phyloP scores from a whole-genome alignment of 2,113 vertebrate species.

The Cranoglanis bouderius region DNA sequence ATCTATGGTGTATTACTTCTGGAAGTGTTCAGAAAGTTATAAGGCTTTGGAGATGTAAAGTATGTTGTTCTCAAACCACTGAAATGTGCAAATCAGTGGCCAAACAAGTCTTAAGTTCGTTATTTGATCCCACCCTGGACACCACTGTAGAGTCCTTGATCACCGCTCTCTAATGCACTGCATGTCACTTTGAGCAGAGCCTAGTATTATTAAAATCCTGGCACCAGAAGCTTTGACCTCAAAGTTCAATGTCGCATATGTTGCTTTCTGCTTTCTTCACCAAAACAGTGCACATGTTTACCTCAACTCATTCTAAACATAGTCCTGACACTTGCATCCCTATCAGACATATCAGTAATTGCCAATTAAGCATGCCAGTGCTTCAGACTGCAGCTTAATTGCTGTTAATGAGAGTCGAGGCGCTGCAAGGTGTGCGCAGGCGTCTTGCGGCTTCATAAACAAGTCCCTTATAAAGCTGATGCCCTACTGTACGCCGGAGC shows the following conservation, averaged over 20 bases:
- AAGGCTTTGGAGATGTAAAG: background rate
- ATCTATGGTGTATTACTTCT: slow-evolving; percentile 66
- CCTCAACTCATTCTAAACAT: slow-evolving; percentile 66
- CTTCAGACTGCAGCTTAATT: slow-evolving; percentile 75
- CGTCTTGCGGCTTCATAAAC: slow-evolving; percentile 55
- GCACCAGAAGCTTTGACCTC: slow-evolving; percentile 36
- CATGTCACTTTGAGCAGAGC: background rate
- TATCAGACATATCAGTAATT: slow-evolving; percentile 71
- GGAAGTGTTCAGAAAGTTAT: slow-evolving; percentile 59
- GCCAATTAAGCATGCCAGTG: slow-evolving; percentile 72
- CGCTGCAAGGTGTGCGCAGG: slow-evolving; percentile 58
- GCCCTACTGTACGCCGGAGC: slow-evolving; percentile 44
- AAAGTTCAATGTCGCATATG: slow-evolving; percentile 1
- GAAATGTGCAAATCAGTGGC: background rate
- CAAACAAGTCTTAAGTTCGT: background rate
- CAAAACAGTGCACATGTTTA: slow-evolving; percentile 61
- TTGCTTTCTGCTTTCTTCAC: slow-evolving; percentile 30
- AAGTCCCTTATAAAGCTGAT: slow-evolving; percentile 39
- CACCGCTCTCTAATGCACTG: slow-evolving; percentile 5
- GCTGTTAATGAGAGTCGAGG: slow-evolving; percentile 71
- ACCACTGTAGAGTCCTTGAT: background rate
- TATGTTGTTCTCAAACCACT: background rate
- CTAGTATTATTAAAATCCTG: background rate
- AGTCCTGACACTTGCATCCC: slow-evolving; percentile 68
- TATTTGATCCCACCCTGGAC: background rate